Percentiles rank a stretch among this genome's conserved stretches.
phyloP scores from a whole-genome alignment of 2,113 vertebrate genomes.

The human region GRCh38 chr5:103299001-103299500 shows the following conservation, averaged over 20 bases:
- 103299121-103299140: constrained; percentile 3
- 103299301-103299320: constrained; percentile 25
- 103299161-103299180: neutral
- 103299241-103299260: constrained; percentile 9
- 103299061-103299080: constrained; percentile 49
- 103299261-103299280: neutral
- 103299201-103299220: neutral
- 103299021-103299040: constrained; percentile 62
- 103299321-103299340: neutral
- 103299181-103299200: neutral
- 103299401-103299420: constrained; percentile 11
- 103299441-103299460: neutral
- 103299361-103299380: neutral
- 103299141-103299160: constrained; percentile 21
- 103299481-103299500: constrained; percentile 1
- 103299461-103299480: neutral
- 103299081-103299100: constrained; percentile 28
- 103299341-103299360: constrained; percentile 15
- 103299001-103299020: constrained; percentile 60
- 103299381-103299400: constrained; percentile 1
- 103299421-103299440: neutral
- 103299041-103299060: constrained; percentile 71
- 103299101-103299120: constrained; percentile 57
- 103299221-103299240: neutral
- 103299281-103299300: neutral